phyloP scores from a whole-genome alignment of 2,797 vertebrate species.

The Phataginus tetradactyla region DNA sequence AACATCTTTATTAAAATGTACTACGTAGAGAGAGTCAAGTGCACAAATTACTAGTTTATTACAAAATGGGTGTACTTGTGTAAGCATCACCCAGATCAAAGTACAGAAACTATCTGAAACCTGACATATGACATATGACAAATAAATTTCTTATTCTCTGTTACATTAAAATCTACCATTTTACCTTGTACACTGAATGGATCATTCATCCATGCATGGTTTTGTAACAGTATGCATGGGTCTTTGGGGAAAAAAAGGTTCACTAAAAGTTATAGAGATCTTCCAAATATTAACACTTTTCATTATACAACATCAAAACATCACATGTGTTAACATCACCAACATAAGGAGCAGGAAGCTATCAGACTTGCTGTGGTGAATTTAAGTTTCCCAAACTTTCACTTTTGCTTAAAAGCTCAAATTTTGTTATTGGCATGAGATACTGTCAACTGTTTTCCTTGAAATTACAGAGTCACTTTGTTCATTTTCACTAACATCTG shows the following conservation, averaged over 20 bases:
- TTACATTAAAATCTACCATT: constrained; percentile 5
- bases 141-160: constrained; percentile 16
- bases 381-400: not conserved
- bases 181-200: not conserved
- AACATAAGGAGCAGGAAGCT: not conserved
- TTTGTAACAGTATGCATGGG: constrained; percentile 5
- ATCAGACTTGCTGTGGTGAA: not conserved
- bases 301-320: constrained; percentile 18
- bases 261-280: not conserved
- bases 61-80: not conserved
- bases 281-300: constrained; percentile 10
- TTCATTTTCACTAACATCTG: constrained; percentile 28
- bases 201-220: not conserved
- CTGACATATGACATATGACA: too few species aligned
- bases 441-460: not conserved
- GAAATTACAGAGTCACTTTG: not conserved
- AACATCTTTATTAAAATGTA: constrained; percentile 19
- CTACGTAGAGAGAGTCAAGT: not conserved
- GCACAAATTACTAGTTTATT: not conserved
- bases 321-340: not conserved
- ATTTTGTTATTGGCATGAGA: constrained; percentile 34
- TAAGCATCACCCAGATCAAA: not conserved
- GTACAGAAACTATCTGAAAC: not conserved
- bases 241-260: constrained; percentile 34
- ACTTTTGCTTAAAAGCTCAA: not conserved